Percentiles rank a stretch among this genome's conserved stretches.
Conservation (phyloP, 2,888 invertebrate species). For the Eumacrocentrus americanus region DNA sequence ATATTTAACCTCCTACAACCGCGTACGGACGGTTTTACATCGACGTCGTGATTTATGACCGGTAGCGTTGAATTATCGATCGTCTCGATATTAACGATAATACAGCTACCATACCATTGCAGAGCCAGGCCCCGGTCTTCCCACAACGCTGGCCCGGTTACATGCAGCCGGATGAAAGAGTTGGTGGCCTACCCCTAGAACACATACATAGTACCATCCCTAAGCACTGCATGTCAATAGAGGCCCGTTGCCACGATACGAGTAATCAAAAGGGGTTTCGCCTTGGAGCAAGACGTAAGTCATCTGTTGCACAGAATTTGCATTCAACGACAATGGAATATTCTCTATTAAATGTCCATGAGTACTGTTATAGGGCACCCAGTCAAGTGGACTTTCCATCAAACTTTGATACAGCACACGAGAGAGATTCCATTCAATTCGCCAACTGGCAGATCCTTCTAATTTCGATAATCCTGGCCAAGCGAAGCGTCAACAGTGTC, state of each 20-base stretch:
- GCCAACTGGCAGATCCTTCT: conserved; percentile 7
- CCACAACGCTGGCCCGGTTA: conserved; percentile 10
- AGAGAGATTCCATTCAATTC: neutral
- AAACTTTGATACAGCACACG: neutral
- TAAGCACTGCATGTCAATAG: conserved; percentile 6
- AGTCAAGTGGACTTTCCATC: neutral
- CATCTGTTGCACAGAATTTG: too few species aligned
- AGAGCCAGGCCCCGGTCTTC: conserved; percentile 12
- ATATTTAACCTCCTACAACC: conserved; percentile 37
- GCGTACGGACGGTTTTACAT: conserved; percentile 32
- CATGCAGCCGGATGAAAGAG: conserved; percentile 10
- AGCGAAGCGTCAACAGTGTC: neutral
- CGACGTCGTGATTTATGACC: conserved; percentile 40
- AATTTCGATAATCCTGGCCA: conserved; percentile 3
- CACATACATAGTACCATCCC: neutral
- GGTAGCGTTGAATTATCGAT: conserved; percentile 42
- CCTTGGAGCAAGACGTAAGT: too few species aligned
- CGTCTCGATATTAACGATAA: conserved; percentile 39
- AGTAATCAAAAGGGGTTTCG: too few species aligned
- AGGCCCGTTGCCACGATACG: neutral
- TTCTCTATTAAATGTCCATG: too few species aligned
- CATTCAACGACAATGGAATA: too few species aligned
- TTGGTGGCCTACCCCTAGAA: too few species aligned
- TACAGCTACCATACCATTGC: conserved; percentile 26
- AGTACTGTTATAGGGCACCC: too few species aligned